Conservation (phyloP, 2,888 invertebrate genomes). For the Drosophila quinaria region DNA sequence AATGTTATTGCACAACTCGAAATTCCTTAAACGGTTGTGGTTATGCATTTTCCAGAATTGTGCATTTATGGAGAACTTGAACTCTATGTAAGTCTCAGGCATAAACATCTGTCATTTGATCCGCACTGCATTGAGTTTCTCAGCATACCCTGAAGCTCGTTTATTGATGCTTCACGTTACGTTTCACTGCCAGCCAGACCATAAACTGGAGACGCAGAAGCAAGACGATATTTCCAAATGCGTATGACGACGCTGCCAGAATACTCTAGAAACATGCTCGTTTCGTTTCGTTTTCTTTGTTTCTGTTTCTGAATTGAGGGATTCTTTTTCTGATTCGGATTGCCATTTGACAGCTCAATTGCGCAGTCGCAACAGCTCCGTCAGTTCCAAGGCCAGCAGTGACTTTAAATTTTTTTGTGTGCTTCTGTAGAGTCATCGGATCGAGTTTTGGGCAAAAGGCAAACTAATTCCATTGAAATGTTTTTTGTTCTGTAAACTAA, state of each 20-base stretch:
- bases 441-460: conserved; percentile 28
- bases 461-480: conserved; percentile 75
- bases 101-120: conserved; percentile 39
- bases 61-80: conserved; percentile 49
- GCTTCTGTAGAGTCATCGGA: not conserved
- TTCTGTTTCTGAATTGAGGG: conserved; percentile 18
- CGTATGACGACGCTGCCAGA: conserved; percentile 10
- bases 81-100: conserved; percentile 19
- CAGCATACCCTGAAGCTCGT: conserved; percentile 43
- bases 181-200: conserved; percentile 39
- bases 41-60: conserved; percentile 49
- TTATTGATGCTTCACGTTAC: conserved; percentile 49
- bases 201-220: conserved; percentile 15
- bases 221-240: not conserved
- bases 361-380: conserved; percentile 61
- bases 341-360: conserved; percentile 62
- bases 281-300: conserved; percentile 14
- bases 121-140: conserved; percentile 35
- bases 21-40: conserved; percentile 30
- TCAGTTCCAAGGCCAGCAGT: conserved; percentile 58
- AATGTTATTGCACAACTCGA: conserved; percentile 13
- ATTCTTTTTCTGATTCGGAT: conserved; percentile 25
- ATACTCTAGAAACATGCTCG: conserved; percentile 14
- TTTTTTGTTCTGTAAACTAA: conserved; percentile 58
- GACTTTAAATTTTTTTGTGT: conserved; percentile 31